Evolutionary conservation across 2,113 vertebrate species (phyloP).

Genomic region (Halcyon senegalensis): DNA sequence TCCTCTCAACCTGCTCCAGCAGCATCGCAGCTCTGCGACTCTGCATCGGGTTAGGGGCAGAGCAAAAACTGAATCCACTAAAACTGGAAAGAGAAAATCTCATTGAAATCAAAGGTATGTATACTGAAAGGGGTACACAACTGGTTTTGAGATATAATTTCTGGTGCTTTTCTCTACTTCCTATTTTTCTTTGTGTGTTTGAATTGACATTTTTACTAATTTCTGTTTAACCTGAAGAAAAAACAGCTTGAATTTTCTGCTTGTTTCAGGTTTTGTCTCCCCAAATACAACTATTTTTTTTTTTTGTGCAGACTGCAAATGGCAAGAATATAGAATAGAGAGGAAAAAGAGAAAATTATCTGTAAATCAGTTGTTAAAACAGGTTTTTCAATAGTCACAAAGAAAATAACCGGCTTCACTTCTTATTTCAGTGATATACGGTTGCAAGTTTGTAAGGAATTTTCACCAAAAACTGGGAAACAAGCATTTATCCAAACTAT

Average conservation of each 20-base stretch:
- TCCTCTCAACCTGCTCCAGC: not conserved
- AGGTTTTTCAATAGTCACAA: not conserved
- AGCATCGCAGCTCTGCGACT: not conserved
- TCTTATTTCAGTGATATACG: not conserved
- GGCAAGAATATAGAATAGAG: not conserved
- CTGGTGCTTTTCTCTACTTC: not conserved
- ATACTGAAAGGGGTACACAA: not conserved
- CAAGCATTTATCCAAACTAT: not conserved
- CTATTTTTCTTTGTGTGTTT: not conserved
- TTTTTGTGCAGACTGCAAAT: not conserved
- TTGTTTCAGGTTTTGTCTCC: not conserved
- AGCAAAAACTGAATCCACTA: not conserved
- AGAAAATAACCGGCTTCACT: not conserved
- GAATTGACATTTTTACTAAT: not conserved
- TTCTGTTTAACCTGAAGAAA: not conserved
- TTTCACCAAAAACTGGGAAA: not conserved
- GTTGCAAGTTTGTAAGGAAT: not conserved
- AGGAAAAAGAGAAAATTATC: not conserved
- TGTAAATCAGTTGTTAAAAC: not conserved
- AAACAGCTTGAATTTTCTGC: not conserved
- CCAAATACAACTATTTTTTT: not conserved
- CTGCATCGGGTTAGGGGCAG: not conserved
- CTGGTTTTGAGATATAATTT: not conserved
- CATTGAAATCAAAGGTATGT: not conserved
- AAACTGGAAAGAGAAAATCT: not conserved